A percentile compares a stretch with the other conserved stretches of the same genome.
These are phyloP conservation scores for Microplitis manilae DNA, from an alignment of 2,888 invertebrate species.

Conservation along the genomic window DNA sequence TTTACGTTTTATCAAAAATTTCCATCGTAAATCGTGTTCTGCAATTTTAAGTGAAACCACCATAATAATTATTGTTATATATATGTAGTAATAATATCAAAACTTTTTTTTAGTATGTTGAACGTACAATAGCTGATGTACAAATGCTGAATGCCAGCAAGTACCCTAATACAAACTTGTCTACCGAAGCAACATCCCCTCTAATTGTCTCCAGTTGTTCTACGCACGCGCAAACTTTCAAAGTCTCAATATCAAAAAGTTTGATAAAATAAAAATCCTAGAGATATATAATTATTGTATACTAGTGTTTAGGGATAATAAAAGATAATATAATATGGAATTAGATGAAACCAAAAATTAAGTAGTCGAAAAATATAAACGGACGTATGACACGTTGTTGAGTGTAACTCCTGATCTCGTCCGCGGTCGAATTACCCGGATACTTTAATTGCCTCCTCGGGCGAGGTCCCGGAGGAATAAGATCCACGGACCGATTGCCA, in stretches of 20 bases:
- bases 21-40: neutral
- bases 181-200: neutral
- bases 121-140: neutral
- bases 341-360: neutral
- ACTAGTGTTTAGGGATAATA: neutral
- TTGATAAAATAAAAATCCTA: neutral
- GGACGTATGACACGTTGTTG: conserved; percentile 27
- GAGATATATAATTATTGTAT: neutral
- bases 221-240: neutral
- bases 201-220: neutral
- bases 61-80: neutral
- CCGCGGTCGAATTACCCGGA: conserved; percentile 61
- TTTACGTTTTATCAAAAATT: neutral
- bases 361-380: neutral
- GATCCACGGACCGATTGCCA: conserved; percentile 52
- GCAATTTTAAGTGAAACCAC: conserved; percentile 12
- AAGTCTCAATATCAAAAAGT: neutral
- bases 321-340: neutral
- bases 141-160: neutral
- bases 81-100: neutral
- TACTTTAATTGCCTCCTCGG: conserved; percentile 67
- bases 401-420: conserved; percentile 29
- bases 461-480: conserved; percentile 55
- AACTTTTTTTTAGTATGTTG: neutral
- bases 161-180: neutral